phyloP scores from a whole-genome alignment of 2,888 invertebrate genomes.

The Oscheius sp. region DNA sequence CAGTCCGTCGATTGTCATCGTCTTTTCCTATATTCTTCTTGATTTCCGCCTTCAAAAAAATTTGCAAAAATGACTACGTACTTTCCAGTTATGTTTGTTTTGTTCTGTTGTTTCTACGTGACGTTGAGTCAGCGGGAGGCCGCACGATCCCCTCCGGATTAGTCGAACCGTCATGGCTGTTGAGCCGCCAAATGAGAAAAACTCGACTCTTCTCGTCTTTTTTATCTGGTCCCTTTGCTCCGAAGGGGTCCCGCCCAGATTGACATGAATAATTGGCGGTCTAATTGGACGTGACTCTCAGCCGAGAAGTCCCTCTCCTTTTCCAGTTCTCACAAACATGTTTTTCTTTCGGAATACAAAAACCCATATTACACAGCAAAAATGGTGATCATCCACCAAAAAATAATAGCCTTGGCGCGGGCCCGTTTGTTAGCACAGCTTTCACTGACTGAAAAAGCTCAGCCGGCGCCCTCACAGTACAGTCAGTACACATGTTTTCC shows the following conservation, averaged over 20 bases:
- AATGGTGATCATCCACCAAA: too few relatives aligned
- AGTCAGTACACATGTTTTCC: constrained; percentile 31
- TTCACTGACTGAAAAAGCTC: constrained; percentile 1
- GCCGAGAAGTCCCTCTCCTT: too few relatives aligned
- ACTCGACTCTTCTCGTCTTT: constrained; percentile 3
- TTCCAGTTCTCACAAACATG: constrained; percentile 1
- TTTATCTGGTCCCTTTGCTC: too few relatives aligned
- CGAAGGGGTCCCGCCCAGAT: not conserved
- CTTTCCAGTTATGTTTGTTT: constrained; percentile 23
- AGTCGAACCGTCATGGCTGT: constrained; percentile 14
- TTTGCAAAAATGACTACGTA: constrained; percentile 16
- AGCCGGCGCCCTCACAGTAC: constrained; percentile 8
- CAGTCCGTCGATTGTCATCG: not conserved
- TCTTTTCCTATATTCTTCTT: not conserved
- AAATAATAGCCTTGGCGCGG: constrained; percentile 3
- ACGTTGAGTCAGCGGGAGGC: constrained; percentile 29
- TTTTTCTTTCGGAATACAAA: not conserved
- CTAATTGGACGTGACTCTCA: constrained; percentile 2
- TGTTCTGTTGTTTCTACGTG: constrained; percentile 33
- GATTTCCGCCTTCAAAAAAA: constrained; percentile 11
- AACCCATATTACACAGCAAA: too few relatives aligned
- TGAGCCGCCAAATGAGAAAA: not conserved
- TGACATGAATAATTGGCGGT: not conserved
- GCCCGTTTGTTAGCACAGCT: constrained; percentile 26
- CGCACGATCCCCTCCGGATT: constrained; percentile 22